phyloP scores from a whole-genome alignment of 2,888 invertebrate species.

The Protodeltote pygarga region DNA sequence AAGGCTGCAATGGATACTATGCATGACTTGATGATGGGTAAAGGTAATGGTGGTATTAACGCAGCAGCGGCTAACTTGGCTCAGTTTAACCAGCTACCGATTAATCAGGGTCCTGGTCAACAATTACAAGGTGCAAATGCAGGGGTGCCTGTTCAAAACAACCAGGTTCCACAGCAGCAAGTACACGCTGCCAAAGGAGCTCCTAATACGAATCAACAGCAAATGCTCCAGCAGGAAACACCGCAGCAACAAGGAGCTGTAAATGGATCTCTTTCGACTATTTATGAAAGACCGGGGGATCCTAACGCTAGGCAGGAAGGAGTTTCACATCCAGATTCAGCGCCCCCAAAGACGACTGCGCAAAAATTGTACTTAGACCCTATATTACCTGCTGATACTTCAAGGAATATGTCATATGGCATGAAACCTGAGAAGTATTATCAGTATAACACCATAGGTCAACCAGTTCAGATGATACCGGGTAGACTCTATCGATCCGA shows the following conservation, averaged over 20 bases:
- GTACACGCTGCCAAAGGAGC: slow-evolving; percentile 50
- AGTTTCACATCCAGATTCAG: slow-evolving; percentile 2
- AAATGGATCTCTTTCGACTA: slow-evolving; percentile 35
- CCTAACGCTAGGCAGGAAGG: slow-evolving; percentile 20
- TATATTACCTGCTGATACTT: slow-evolving; percentile 69
- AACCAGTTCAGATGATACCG: slow-evolving; percentile 72
- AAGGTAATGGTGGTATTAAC: slow-evolving; percentile 47
- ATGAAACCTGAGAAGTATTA: slow-evolving; percentile 46
- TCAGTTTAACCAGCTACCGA: slow-evolving; percentile 20
- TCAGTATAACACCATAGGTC: slow-evolving; percentile 76
- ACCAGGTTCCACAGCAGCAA: slow-evolving; percentile 43
- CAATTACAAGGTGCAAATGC: slow-evolving; percentile 6
- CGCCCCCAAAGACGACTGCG: slow-evolving; percentile 8
- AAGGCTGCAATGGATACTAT: slow-evolving; percentile 67
- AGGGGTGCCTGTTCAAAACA: slow-evolving; percentile 39
- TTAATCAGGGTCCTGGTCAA: slow-evolving; percentile 18
- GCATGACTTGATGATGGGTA: slow-evolving; percentile 65
- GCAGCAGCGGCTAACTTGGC: slow-evolving; percentile 38
- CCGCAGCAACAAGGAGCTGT: slow-evolving; percentile 44
- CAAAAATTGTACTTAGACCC: slow-evolving; percentile 62
- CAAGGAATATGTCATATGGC: slow-evolving; percentile 46
- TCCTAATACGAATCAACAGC: slow-evolving; percentile 41
- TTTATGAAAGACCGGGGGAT: slow-evolving; percentile 45
- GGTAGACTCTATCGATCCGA: slow-evolving; percentile 56
- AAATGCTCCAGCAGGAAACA: slow-evolving; percentile 43